Base-by-base conservation (phyloP, 2,113 vertebrate species). In the Seriola aureovittata region DNA sequence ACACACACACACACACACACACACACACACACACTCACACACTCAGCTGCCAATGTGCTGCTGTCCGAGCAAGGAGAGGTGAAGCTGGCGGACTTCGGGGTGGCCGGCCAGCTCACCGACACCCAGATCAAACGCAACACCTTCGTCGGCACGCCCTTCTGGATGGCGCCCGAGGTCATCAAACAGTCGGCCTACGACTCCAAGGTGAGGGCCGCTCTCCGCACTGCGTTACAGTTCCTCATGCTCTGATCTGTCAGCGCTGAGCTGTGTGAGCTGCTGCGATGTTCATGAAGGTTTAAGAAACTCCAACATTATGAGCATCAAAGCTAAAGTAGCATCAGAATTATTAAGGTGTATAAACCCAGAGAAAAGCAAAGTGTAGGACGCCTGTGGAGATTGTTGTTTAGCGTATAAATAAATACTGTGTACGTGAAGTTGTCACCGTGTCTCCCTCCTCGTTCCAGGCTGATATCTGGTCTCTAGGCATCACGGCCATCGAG, bases 401-500 rank as follows among this genome's bases (percentile, higher is more conserved):
- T n/a, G 38, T 5, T 29, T 32, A 19, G 17, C 50, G 8, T 52
- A 21, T 52, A 17, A 5, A 21, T 42, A 16, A 44, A 12, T 54
- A 8, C 9, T 5, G n/a, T 19, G 4, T 13, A 4, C 58, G 25
- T 8, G 19, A 3, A 50, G 17, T 25, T 36, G 2, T n/a, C 0
- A 21, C 0, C 36, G 0, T 46, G 40, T 84, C 14, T 77, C 42
- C 3, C n/a, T 57, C 8, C 71, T 25, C 16, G 0, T 94, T 91
- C 12, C 92, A 99, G 98, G 98, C 98, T 36, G 98, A 99, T 88
- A 98, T 99, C 93, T 99, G 98, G 98, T 99, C 98, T 3, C 86
- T 99, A 86, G 98, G 98, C 55, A 99, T 99, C 88, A 99, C 98
- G 0, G 97, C 98, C 5, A 99, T 99, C 44, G 98, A 99, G 86